Evolutionary conservation across 92 coral and sea anemone genomes (phyloP).

Genomic region (Parazoanthus darwini): DNA sequence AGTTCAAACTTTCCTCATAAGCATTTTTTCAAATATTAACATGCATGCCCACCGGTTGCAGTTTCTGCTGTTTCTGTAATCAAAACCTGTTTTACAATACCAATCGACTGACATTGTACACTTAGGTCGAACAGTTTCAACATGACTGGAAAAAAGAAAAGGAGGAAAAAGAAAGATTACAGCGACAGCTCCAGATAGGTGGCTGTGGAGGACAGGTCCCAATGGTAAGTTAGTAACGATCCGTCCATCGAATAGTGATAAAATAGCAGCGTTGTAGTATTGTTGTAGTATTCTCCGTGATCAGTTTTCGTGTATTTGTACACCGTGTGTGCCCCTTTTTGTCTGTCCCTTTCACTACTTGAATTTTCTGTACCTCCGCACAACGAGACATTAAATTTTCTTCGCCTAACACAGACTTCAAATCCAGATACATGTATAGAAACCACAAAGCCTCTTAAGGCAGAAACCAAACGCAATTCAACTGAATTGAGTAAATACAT

Average conservation of each 20-base stretch:
- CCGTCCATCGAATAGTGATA: background rate
- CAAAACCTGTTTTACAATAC: background rate
- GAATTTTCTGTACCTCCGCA: background rate
- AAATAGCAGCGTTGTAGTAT: too few relatives aligned
- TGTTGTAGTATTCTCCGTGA: too few relatives aligned
- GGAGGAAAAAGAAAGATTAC: conserved; percentile 82
- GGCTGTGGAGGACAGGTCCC: background rate
- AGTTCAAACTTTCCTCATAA: background rate
- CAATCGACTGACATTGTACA: background rate
- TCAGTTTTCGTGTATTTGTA: background rate
- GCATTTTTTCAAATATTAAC: too few relatives aligned
- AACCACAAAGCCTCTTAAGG: too few relatives aligned
- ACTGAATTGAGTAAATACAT: too few relatives aligned
- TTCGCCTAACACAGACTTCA: too few relatives aligned
- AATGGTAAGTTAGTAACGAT: background rate
- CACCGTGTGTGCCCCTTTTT: background rate
- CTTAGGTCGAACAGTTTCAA: conserved; percentile 66
- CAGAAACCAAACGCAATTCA: too few relatives aligned
- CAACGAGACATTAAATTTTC: too few relatives aligned
- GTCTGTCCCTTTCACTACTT: background rate
- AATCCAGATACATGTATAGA: too few relatives aligned
- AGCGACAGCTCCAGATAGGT: conserved; percentile 57
- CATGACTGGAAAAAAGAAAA: conserved; percentile 89
- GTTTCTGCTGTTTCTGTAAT: background rate
- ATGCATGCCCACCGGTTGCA: background rate